phyloP scores from a whole-genome alignment of 2,888 invertebrate species.

The Cryptus viduatorius region DNA sequence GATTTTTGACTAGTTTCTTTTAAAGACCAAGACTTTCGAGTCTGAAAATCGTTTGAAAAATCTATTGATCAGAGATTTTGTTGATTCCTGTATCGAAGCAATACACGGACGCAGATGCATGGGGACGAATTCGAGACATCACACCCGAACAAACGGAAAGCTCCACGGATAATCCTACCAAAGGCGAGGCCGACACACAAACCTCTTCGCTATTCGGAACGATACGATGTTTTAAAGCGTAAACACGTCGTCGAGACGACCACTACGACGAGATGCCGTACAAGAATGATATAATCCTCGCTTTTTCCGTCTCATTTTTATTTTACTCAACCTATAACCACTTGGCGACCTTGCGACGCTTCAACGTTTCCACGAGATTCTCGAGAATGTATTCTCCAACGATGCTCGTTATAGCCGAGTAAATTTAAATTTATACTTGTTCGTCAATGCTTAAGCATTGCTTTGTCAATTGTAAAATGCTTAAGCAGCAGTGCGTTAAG shows the following conservation, averaged over 20 bases:
- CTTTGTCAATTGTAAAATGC: no score
- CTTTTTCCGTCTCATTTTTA: constrained; percentile 71
- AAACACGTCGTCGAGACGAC: constrained; percentile 76
- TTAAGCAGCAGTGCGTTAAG: no score
- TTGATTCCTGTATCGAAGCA: constrained; percentile 31
- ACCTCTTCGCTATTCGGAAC: constrained; percentile 43
- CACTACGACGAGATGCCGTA: constrained; percentile 15
- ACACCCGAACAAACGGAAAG: constrained; percentile 24
- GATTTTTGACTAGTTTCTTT: no score
- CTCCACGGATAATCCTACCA: constrained; percentile 69
- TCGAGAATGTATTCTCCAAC: neutral
- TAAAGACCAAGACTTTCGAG: no score
- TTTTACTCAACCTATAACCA: constrained; percentile 52
- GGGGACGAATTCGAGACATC: no score
- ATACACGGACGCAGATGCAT: no score
- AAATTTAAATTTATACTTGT: no score
- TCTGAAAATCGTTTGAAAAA: constrained; percentile 14
- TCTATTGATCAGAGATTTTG: constrained; percentile 37
- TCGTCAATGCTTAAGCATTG: no score
- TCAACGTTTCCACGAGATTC: neutral
- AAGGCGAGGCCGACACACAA: constrained; percentile 60
- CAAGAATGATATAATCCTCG: constrained; percentile 58
- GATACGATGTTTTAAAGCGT: constrained; percentile 79
- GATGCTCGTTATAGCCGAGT: neutral
- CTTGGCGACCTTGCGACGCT: constrained; percentile 39